Percentiles rank a stretch among this genome's conserved stretches.
These are phyloP conservation scores for Zophobas morio DNA, from an alignment of 1,140 invertebrate genomes.

Conservation along the genomic window DNA sequence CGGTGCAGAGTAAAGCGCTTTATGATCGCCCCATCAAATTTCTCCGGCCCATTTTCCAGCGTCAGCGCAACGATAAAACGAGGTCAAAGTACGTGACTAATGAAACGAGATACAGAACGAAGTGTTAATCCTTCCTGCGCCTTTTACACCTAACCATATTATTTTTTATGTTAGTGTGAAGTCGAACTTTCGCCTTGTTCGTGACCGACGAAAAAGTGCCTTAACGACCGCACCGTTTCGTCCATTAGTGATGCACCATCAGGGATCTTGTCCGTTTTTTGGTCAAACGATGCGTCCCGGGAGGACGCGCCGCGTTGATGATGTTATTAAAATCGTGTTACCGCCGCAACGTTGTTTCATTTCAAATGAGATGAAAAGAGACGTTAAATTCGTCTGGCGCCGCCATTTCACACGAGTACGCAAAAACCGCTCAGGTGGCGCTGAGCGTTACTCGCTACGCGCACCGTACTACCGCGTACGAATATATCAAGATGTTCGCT, in stretches of 20 bases:
- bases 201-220: background rate
- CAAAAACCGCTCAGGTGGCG: too few relatives aligned
- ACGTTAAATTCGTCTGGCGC: too few relatives aligned
- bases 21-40: slow-evolving; percentile 11
- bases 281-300: slow-evolving; percentile 7
- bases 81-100: slow-evolving; percentile 37
- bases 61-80: slow-evolving; percentile 29
- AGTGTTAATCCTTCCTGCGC: slow-evolving; percentile 2
- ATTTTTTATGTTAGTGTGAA: slow-evolving; percentile 1
- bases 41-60: slow-evolving; percentile 16
- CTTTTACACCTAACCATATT: slow-evolving; percentile 13
- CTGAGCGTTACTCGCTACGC: too few relatives aligned
- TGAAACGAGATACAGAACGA: slow-evolving; percentile 32
- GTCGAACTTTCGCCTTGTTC: slow-evolving; percentile 1
- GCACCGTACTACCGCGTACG: too few relatives aligned
- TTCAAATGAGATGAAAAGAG: background rate
- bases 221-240: slow-evolving; percentile 11
- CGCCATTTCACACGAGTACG: too few relatives aligned
- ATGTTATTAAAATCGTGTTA: slow-evolving; percentile 30
- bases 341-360: slow-evolving; percentile 6
- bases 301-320: slow-evolving; percentile 10
- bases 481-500: too few relatives aligned
- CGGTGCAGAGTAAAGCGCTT: slow-evolving; percentile 19
- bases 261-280: slow-evolving; percentile 11
- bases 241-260: slow-evolving; percentile 11